Evolutionary conservation across 2,888 invertebrate genomes (phyloP).

Genomic region (Junonia oenone): DNA sequence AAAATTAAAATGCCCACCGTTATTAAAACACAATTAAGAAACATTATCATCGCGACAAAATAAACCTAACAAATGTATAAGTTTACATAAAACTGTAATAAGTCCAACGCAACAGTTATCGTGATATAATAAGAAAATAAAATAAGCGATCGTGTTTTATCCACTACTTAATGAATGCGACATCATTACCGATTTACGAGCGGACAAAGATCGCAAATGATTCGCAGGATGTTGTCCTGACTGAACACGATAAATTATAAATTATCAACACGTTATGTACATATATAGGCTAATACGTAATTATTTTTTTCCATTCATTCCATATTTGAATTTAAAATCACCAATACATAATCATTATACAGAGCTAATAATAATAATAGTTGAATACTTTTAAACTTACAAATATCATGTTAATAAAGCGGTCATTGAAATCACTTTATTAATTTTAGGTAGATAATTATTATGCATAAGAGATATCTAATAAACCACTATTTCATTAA

Average conservation of each 20-base stretch:
- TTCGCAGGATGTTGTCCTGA: constrained; percentile 21
- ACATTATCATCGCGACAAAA: not conserved
- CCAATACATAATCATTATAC: not conserved
- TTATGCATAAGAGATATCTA: not conserved
- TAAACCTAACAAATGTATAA: not conserved
- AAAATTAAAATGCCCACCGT: constrained; percentile 5
- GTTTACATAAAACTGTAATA: not conserved
- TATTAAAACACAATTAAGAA: not conserved
- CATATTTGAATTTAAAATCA: not conserved
- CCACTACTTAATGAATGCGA: constrained; percentile 1
- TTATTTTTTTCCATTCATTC: not conserved
- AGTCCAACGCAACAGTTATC: not conserved
- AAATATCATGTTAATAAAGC: not conserved
- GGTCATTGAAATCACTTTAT: not conserved
- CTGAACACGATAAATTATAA: constrained; percentile 20
- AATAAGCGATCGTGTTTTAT: constrained; percentile 10
- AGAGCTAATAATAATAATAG: not conserved
- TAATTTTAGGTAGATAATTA: not conserved
- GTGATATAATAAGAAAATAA: constrained; percentile 14
- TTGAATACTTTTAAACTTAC: not conserved
- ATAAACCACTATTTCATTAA: too few species aligned
- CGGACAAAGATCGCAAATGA: constrained; percentile 11
- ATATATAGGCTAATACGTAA: not conserved
- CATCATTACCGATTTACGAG: constrained; percentile 4
- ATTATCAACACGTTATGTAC: constrained; percentile 7